phyloP scores from a whole-genome alignment of 2,113 vertebrate genomes.

The Haemorhous mexicanus region DNA sequence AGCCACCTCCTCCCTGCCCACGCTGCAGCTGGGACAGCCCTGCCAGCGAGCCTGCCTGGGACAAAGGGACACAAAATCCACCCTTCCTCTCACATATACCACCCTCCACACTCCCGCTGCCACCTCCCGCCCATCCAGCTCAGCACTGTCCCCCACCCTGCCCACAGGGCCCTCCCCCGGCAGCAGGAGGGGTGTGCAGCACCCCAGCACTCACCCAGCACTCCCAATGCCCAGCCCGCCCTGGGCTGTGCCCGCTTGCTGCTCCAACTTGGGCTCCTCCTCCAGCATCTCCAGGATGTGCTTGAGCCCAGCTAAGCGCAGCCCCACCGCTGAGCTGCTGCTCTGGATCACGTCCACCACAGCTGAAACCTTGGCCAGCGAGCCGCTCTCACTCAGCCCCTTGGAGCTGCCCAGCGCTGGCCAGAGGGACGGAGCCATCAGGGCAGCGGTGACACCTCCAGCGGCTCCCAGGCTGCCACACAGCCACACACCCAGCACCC shows the following conservation, averaged over 20 bases:
- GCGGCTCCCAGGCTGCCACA: background rate
- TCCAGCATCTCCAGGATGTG: constrained; percentile 79
- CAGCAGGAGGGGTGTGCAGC: background rate
- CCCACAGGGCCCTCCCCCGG: background rate
- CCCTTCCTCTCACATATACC: fast-evolving
- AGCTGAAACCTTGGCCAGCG: constrained; percentile 74
- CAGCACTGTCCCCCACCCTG: background rate
- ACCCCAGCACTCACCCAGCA: background rate
- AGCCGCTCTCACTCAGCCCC: constrained; percentile 71
- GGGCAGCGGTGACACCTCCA: background rate
- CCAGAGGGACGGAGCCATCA: background rate
- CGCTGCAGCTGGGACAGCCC: background rate
- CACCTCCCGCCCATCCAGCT: background rate
- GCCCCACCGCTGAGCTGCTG: constrained; percentile 65
- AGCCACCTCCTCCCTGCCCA: background rate
- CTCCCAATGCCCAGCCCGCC: background rate
- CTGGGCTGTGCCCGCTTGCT: background rate
- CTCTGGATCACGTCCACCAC: constrained; percentile 79
- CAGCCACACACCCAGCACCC: background rate
- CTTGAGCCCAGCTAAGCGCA: constrained; percentile 77
- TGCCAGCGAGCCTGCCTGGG: background rate
- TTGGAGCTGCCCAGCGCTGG: constrained; percentile 72
- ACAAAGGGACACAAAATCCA: background rate
- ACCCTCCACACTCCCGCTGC: background rate
- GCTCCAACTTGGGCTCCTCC: constrained; percentile 66